Base-by-base conservation (phyloP, 2,797 vertebrate species). In the Danio albolineatus region DNA sequence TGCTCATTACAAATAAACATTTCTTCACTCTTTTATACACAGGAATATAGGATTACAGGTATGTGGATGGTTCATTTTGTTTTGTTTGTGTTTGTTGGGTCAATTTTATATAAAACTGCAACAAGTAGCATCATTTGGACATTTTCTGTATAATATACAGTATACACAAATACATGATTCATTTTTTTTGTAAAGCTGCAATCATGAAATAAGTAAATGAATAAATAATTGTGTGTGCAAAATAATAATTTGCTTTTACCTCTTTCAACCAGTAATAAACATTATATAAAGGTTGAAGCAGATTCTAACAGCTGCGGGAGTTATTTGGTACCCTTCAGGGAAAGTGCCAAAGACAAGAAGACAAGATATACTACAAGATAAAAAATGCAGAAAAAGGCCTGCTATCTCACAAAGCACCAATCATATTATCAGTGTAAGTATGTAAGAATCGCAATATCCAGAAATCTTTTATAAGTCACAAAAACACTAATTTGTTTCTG, bases 401-500 rank as follows among this genome's bases (percentile, higher is more conserved):
- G 12, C 13, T 28, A 16, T 71, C 51, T 56, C 38, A 56, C 12
- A 43, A 56, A 56, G 12, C 12, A 6, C 14, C 8, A 41, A 9
- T 49, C 21, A 36, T 43, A 28, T 66, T 48, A 48, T 49, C 59
- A 41, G 39, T 57, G 10, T 41, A 46, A 17, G 21, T 21, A 17
- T 54, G 39, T 46, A 5, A 56, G 57, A 66, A 66, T 13, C 43
- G 12, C 19, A 77, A 65, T 56, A 56, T 44, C 19, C 8, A 54
- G 73, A 44, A 44, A 67, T 54, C 21, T 67, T 67, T 77, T 57
- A n/a, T 41, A 76, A 36, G 10, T 56, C 2, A 46, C 49, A 44
- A 49, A 57, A 56, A 67, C 17, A 19, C 16, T 0, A 10, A 0
- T 4, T n/a, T 21, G 9, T 65, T 46, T 77, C 21, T 48, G n/a